phyloP scores from a whole-genome alignment of 2,888 invertebrate genomes.

The Ochropacha duplaris region DNA sequence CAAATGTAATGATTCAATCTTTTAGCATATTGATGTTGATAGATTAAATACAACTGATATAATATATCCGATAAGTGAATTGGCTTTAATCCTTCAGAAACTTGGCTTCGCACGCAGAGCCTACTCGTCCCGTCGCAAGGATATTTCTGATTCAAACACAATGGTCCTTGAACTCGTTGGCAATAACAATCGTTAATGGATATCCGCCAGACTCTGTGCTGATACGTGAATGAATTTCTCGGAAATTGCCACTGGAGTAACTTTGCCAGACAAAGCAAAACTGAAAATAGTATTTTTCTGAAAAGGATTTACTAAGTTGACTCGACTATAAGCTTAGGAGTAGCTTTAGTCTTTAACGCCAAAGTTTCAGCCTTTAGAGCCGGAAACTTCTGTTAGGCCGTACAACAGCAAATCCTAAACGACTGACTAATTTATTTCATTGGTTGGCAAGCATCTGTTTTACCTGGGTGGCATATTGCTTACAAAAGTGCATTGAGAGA shows the following conservation, averaged over 20 bases:
- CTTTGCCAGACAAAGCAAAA: conserved; percentile 5
- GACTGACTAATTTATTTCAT: background rate
- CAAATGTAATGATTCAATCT: background rate
- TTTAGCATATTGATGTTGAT: background rate
- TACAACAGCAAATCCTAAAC: background rate
- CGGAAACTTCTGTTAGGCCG: background rate
- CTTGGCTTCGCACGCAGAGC: background rate
- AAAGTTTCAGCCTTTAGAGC: background rate
- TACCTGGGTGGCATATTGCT: background rate
- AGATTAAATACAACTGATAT: background rate
- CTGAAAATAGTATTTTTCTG: background rate
- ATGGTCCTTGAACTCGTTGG: conserved; percentile 49
- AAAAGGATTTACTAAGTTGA: background rate
- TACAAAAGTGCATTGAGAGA: conserved; percentile 5
- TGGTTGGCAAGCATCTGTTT: background rate
- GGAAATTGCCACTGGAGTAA: conserved; percentile 34
- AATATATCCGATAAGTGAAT: background rate
- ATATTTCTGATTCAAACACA: conserved; percentile 5
- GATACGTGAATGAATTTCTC: conserved; percentile 45
- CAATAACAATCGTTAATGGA: conserved; percentile 59
- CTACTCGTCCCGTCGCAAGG: background rate
- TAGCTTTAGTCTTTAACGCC: too few relatives aligned
- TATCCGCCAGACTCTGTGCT: conserved; percentile 43
- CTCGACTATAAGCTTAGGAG: background rate
- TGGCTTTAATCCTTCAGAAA: background rate